A percentile compares a stretch with the other conserved stretches of the same genome.
These are phyloP conservation scores for Chloroceryle amazona DNA, from an alignment of 2,797 vertebrate genomes.

Conservation along the genomic window DNA sequence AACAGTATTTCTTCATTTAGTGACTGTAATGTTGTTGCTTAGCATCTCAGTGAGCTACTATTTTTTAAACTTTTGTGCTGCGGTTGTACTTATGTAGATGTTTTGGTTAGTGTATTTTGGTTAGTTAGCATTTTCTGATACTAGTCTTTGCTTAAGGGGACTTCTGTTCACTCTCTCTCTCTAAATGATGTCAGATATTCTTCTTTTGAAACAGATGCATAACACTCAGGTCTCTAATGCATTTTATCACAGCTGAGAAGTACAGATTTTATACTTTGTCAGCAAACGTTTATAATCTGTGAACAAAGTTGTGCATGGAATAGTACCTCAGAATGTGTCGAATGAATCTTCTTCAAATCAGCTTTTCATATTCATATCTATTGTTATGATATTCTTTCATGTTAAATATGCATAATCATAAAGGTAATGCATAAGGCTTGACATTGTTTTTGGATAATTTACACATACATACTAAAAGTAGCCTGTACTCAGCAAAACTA, in stretches of 20 bases:
- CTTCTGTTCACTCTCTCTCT: fast-evolving
- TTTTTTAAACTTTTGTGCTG: not conserved
- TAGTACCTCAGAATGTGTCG: not conserved
- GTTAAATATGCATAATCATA: not conserved
- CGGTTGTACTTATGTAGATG: not conserved
- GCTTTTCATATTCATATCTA: not conserved
- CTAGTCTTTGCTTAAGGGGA: not conserved
- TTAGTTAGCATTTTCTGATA: not conserved
- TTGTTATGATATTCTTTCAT: not conserved
- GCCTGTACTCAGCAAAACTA: fast-evolving
- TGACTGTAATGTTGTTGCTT: not conserved
- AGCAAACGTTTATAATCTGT: not conserved
- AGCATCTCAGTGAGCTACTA: not conserved
- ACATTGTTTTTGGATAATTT: not conserved
- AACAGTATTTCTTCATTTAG: not conserved
- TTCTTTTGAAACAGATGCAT: not conserved
- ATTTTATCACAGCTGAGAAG: not conserved
- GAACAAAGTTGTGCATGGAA: not conserved
- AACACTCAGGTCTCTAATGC: not conserved
- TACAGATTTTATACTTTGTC: not conserved
- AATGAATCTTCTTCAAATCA: not conserved
- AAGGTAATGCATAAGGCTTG: not conserved
- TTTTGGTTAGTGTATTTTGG: too few relatives aligned
- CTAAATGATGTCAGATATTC: not conserved
- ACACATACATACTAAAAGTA: fast-evolving